A percentile compares a stretch with the other conserved stretches of the same genome.
Evolutionary conservation across 2,113 vertebrate species (phyloP).

Genomic region (Oriolus oriolus): DNA sequence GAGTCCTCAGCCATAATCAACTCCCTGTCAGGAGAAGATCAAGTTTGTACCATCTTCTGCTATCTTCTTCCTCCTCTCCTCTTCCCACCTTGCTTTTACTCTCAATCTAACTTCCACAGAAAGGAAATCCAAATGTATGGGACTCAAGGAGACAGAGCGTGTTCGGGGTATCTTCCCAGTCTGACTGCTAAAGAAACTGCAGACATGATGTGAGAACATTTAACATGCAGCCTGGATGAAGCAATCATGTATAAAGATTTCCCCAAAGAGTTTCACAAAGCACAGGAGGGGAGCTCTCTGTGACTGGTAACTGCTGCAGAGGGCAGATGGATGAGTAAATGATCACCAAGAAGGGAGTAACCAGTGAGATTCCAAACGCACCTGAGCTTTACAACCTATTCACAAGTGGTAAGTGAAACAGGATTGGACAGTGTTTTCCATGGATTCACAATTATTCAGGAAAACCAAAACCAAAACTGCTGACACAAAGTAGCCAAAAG

Average conservation of each 20-base stretch:
- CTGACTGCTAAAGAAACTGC: neutral
- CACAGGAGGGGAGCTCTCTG: neutral
- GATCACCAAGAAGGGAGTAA: neutral
- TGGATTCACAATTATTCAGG: neutral
- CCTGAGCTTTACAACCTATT: neutral
- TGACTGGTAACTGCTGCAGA: neutral
- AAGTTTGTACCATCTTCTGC: neutral
- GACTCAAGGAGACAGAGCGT: neutral
- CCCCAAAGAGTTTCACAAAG: neutral
- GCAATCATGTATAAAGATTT: neutral
- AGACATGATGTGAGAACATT: neutral
- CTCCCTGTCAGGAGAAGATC: neutral
- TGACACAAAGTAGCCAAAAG: neutral
- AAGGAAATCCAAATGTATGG: neutral
- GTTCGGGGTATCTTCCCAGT: neutral
- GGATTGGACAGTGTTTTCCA: neutral
- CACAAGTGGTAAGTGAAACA: neutral
- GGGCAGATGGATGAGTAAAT: neutral
- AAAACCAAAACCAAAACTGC: neutral
- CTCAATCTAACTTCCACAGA: neutral
- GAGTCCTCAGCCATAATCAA: neutral
- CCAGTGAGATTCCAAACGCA: neutral
- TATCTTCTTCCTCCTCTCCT: neutral
- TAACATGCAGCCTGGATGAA: neutral
- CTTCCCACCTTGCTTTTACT: neutral